phyloP scores from a whole-genome alignment of 2,113 vertebrate species.

The Otolemur garnettii region DNA sequence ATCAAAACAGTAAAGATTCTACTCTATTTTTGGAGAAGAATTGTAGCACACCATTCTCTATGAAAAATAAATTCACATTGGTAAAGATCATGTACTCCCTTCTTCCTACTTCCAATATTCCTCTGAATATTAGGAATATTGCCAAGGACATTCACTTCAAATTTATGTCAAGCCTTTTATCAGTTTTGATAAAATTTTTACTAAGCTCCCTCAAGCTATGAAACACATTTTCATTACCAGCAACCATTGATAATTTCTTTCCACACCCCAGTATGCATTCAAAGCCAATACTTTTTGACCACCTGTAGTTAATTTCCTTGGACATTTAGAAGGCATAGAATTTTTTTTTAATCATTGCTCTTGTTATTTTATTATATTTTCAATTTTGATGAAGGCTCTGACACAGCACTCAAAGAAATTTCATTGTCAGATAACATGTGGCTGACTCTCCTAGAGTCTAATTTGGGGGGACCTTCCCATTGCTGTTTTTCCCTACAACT shows the following conservation, averaged over 20 bases:
- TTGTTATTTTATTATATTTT: not conserved
- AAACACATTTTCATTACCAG: not conserved
- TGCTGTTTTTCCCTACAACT: not conserved
- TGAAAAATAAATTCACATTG: not conserved
- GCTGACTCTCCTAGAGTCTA: not conserved
- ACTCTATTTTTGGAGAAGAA: not conserved
- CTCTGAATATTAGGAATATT: not conserved
- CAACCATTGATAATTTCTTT: not conserved
- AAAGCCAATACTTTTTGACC: too few relatives aligned
- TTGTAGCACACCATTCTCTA: not conserved
- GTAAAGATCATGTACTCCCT: not conserved
- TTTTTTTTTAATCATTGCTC: too few relatives aligned
- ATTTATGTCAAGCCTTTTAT: not conserved
- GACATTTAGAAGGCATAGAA: not conserved
- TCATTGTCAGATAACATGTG: not conserved
- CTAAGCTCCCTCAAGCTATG: not conserved
- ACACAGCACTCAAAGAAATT: not conserved
- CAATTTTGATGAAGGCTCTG: constrained; percentile 7
- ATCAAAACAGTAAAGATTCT: not conserved
- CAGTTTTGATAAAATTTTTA: not conserved
- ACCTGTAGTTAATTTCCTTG: not conserved
- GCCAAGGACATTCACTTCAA: not conserved
- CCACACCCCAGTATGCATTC: not conserved
- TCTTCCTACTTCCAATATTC: not conserved
- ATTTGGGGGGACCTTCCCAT: not conserved